These are phyloP conservation scores for Drosophila mimica DNA, from an alignment of 2,888 invertebrate species.

Conservation along the genomic window DNA sequence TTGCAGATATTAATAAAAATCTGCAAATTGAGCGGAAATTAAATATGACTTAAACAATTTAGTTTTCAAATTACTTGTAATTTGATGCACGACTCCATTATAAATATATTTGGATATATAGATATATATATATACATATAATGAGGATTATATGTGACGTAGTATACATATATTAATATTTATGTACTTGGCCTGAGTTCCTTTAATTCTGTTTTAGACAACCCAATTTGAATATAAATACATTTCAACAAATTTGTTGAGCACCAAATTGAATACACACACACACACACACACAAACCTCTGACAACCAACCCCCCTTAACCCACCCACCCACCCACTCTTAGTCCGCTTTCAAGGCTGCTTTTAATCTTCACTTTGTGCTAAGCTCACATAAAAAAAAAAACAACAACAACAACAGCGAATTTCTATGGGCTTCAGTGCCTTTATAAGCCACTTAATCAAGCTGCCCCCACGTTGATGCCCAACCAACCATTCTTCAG, in stretches of 20 bases:
- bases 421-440: constrained; percentile 37
- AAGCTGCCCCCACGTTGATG: constrained; percentile 29
- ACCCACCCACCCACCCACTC: neutral
- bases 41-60: neutral
- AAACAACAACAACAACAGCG: constrained; percentile 4
- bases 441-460: constrained; percentile 63
- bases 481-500: constrained; percentile 27
- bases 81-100: neutral
- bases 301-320: neutral
- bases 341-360: constrained; percentile 2
- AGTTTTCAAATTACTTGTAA: neutral
- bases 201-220: constrained; percentile 1
- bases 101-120: neutral
- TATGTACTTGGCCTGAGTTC: neutral
- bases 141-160: neutral
- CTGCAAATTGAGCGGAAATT: neutral
- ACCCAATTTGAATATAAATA: constrained; percentile 25
- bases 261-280: constrained; percentile 23
- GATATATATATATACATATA: neutral
- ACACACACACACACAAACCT: neutral
- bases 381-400: constrained; percentile 34
- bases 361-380: constrained; percentile 52
- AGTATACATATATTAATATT: neutral
- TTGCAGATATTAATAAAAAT: neutral
- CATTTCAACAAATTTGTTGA: constrained; percentile 22